Base-by-base conservation (phyloP, 2,797 vertebrate genomes). In the Apodemus agrarius region DNA sequence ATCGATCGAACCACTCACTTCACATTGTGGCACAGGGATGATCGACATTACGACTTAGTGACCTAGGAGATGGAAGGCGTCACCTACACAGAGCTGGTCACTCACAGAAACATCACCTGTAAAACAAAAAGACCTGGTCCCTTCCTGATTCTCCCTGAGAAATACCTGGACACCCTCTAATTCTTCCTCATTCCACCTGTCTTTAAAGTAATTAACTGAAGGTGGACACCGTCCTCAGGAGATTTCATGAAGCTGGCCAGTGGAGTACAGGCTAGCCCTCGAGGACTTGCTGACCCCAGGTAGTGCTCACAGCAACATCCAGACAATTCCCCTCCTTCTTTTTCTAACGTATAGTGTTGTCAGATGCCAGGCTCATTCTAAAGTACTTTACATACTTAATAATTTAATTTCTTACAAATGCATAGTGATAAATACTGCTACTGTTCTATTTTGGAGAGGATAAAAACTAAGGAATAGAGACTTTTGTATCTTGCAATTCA, bases 391-490 rank as follows among this genome's bases (percentile, higher is more conserved):
- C 31, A 8, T 37, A 67, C 6, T 72, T 79, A 81, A 92, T 54
- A 80, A 92, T 86, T 74, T 80, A 49, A 90, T 89, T 89, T 40
- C 92, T 76, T 59, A 89, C 12, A 94, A 91, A n/a, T 29, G 46
- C n/a, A 46, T 75, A n/a, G 52, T 92, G 22, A 34, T 90, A 89
- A 74, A 52, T 31, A 83, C 22, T 54, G 65, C 46, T 67, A 92
- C 31, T 46, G 13, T 59, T 26, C 34, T 75, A 52, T 61, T 34
- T 94, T 74, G 79, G 49, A 91, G 21, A 82, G 85, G 74, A 97
- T 14, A 22, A 91, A 94, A 79, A 49, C 6, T 74, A 12, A 95
- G 90, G n/a, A 8, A 43, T 10, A 37, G 54, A 80, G 19, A 96
- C 88, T 75, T 78, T 3, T 83, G 34, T 43, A 91, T 91, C 46